Conservation (phyloP, 2,113 vertebrate genomes). For the Neotragus moschatus region DNA sequence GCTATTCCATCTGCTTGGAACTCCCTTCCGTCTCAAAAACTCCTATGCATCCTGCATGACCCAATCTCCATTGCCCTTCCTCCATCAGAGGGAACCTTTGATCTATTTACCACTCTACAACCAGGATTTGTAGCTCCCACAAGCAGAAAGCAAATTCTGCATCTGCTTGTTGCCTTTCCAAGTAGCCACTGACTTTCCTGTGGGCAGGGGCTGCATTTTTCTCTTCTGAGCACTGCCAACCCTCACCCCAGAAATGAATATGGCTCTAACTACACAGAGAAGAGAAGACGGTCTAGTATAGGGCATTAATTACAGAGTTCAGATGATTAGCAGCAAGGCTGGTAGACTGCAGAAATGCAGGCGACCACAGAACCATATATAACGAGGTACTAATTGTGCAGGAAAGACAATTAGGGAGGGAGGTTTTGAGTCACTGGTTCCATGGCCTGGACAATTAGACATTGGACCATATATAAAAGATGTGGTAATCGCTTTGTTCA, state of each 20-base stretch:
- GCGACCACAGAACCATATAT: background rate
- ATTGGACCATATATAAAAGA: background rate
- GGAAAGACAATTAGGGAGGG: conserved; percentile 6
- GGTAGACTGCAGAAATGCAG: background rate
- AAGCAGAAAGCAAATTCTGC: rapidly evolving
- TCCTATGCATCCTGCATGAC: background rate
- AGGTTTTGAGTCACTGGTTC: background rate
- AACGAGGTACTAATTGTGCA: conserved; percentile 18
- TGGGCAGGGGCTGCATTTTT: background rate
- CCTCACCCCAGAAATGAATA: background rate
- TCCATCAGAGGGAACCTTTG: background rate
- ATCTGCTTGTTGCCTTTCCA: background rate
- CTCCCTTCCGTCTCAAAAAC: background rate
- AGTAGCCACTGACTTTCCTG: background rate
- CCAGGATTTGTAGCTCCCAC: background rate
- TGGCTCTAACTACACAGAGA: background rate
- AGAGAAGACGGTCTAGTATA: background rate
- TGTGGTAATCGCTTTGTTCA: background rate
- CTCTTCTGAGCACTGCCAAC: background rate
- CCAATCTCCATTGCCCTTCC: background rate
- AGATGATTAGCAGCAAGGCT: background rate
- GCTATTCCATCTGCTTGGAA: background rate
- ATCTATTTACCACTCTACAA: background rate
- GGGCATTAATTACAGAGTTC: background rate
- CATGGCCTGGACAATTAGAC: conserved; percentile 19